phyloP scores from a whole-genome alignment of 1,140 invertebrate species.

The Mycetomoellerius zeteki region DNA sequence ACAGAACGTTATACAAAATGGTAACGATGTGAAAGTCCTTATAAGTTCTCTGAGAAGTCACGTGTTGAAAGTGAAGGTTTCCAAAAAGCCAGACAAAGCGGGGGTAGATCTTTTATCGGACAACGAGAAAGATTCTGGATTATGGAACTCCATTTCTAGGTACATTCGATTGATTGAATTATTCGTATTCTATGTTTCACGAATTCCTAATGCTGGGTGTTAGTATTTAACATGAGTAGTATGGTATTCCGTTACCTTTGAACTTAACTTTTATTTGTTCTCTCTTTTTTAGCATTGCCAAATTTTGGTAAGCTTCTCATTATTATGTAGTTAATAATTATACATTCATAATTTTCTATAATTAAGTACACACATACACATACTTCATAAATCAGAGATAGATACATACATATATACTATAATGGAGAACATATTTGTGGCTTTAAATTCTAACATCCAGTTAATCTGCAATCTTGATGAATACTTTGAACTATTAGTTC shows the following conservation, averaged over 20 bases:
- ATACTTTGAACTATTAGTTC: background rate
- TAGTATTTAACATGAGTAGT: slow-evolving; percentile 48
- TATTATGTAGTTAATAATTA: slow-evolving; percentile 72
- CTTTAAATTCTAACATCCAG: slow-evolving; percentile 45
- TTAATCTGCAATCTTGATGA: slow-evolving; percentile 9
- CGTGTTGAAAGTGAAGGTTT: slow-evolving; percentile 96
- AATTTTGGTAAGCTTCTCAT: slow-evolving; percentile 84
- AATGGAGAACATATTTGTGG: slow-evolving; percentile 46
- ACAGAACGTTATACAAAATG: slow-evolving; percentile 88
- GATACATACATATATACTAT: slow-evolving; percentile 10
- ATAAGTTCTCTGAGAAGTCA: slow-evolving; percentile 96
- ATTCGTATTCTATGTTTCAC: slow-evolving; percentile 5
- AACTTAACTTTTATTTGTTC: slow-evolving; percentile 80
- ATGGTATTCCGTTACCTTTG: slow-evolving; percentile 57
- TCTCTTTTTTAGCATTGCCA: slow-evolving; percentile 84
- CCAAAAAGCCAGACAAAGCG: slow-evolving; percentile 95
- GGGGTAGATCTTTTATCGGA: slow-evolving; percentile 95
- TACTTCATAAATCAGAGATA: background rate
- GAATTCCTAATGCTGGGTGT: slow-evolving; percentile 25
- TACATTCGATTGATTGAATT: slow-evolving; percentile 79
- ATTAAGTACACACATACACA: slow-evolving; percentile 7
- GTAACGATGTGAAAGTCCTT: slow-evolving; percentile 93
- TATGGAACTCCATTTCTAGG: slow-evolving; percentile 98
- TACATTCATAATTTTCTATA: slow-evolving; percentile 40
- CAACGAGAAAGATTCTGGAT: slow-evolving; percentile 91